Evolutionary conservation across 1,140 invertebrate genomes (phyloP).

Genomic region (Panulirus ornatus): DNA sequence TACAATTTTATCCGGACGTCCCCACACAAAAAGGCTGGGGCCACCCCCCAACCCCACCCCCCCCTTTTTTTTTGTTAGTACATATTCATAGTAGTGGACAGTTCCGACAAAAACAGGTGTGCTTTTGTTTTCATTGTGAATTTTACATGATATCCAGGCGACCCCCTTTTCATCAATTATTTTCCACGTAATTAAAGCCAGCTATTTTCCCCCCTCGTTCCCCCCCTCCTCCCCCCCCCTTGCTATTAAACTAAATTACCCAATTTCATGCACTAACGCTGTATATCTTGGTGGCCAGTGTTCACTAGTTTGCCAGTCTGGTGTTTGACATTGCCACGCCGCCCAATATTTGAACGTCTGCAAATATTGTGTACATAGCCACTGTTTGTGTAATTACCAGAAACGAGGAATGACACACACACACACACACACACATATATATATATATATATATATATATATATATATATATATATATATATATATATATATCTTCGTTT

Average conservation of each 20-base stretch:
- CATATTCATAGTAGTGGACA: background rate
- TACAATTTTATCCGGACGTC: slow-evolving; percentile 7
- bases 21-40: too few relatives aligned
- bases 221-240: background rate
- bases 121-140: background rate
- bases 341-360: background rate
- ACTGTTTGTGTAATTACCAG: background rate
- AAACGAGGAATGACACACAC: too few relatives aligned
- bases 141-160: background rate
- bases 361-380: background rate
- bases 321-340: background rate
- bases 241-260: slow-evolving; percentile 57
- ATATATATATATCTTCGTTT: too few relatives aligned
- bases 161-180: slow-evolving; percentile 49
- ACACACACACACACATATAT: too few relatives aligned
- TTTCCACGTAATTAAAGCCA: slow-evolving; percentile 53
- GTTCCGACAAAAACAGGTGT: background rate
- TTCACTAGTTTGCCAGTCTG: background rate
- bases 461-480: background rate
- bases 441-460: too few relatives aligned
- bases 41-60: background rate
- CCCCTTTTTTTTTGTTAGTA: background rate
- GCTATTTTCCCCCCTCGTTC: background rate
- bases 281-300: slow-evolving; percentile 51
- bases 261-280: slow-evolving; percentile 51